phyloP scores from a whole-genome alignment of 2,888 invertebrate genomes.

The Heliconius ethilla region DNA sequence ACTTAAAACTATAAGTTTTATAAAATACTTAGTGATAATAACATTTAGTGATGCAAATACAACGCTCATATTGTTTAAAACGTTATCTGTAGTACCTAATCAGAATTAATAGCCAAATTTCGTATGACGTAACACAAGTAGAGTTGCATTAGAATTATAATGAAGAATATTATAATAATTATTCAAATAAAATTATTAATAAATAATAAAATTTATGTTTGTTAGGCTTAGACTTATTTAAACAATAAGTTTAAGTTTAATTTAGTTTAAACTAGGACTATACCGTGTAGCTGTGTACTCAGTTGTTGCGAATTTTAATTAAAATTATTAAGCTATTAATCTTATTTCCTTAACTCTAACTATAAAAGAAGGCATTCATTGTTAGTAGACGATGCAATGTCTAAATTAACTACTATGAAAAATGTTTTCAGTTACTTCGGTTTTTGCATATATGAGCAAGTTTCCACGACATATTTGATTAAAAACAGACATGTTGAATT shows the following conservation, averaged over 20 bases:
- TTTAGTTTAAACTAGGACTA: background rate
- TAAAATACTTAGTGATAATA: background rate
- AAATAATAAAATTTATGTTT: background rate
- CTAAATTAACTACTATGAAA: background rate
- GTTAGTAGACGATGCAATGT: no score
- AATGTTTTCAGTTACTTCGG: background rate
- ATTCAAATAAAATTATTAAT: no score
- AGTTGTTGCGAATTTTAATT: background rate
- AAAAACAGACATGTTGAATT: background rate
- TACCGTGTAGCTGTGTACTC: background rate
- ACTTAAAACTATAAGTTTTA: background rate
- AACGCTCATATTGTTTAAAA: conserved; percentile 6
- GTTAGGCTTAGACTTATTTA: background rate
- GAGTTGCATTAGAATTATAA: conserved; percentile 6
- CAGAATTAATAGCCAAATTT: conserved; percentile 21
- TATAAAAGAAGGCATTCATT: background rate
- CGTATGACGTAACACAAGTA: background rate
- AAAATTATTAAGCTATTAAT: no score
- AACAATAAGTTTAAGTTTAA: background rate
- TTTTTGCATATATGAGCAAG: background rate
- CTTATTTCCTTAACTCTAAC: background rate
- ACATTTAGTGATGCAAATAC: background rate
- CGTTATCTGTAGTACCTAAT: conserved; percentile 6
- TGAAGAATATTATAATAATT: background rate
- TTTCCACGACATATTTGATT: background rate